These are phyloP conservation scores for Heliconius ismenius DNA, from an alignment of 2,888 invertebrate species.

Conservation along the genomic window DNA sequence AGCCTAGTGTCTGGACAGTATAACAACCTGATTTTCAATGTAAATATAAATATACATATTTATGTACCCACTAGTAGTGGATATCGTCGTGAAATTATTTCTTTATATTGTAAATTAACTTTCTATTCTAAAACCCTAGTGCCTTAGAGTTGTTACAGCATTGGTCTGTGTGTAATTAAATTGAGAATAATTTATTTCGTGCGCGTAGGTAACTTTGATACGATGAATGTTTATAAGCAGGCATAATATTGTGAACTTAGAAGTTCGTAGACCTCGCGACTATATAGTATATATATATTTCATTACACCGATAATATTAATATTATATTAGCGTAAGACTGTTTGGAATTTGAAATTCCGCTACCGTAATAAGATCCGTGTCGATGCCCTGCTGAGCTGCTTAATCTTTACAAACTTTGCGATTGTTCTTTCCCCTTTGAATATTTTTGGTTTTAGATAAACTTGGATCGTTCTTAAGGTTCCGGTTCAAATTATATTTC, in stretches of 20 bases:
- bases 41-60: too few relatives aligned
- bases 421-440: neutral
- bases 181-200: neutral
- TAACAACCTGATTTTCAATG: too few relatives aligned
- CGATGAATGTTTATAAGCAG: neutral
- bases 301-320: conserved; percentile 2
- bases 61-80: too few relatives aligned
- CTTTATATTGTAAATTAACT: too few relatives aligned
- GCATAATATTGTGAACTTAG: neutral
- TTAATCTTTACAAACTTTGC: conserved; percentile 12
- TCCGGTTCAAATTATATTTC: neutral
- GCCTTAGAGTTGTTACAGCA: too few relatives aligned
- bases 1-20: too few relatives aligned
- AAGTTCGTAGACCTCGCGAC: neutral
- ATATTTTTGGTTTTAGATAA: neutral
- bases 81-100: too few relatives aligned
- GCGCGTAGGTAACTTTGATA: neutral
- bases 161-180: neutral
- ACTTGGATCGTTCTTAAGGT: neutral
- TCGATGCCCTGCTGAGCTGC: conserved; percentile 21
- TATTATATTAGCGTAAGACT: neutral
- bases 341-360: conserved; percentile 24
- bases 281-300: neutral
- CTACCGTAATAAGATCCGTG: conserved; percentile 28
- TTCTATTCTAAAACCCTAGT: too few relatives aligned